Base-by-base conservation (phyloP, 2,888 invertebrate species). In the Chalcis sispes region DNA sequence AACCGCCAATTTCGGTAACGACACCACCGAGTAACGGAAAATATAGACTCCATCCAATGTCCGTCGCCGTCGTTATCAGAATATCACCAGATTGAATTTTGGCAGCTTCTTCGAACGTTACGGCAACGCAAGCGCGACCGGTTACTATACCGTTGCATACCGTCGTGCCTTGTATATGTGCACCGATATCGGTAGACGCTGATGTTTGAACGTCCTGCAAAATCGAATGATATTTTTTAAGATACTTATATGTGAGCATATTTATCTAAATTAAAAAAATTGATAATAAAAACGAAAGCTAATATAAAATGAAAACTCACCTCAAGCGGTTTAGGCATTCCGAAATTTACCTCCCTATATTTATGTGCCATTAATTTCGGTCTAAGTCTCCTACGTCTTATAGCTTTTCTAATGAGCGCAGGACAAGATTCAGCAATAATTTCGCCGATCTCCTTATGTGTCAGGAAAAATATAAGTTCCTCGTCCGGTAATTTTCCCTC, bases 1-100 rank as follows among this genome's bases (percentile, higher is more conserved):
- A 90, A 32, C 96, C 96, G 0, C 96, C 96, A 0, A 95, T 90
- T 87, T 96, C 96, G 0, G 95, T 96, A 8, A 95, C 93, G 61
- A 96, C 91, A 8, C 95, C 96, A 0, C 92, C 89, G 20, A 96
- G 86, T 61, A 95, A 90, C 0, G 95, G 95, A 87, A 96, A 96
- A 89, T 95, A 95, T 0, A 95, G 95, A 1, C 94, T 93, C 96
- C 96, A 96, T 1, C 94, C 95, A 79, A 96, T 93, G 85, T 96
- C 96, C 0, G 95, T 95, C 52, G 92, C 92, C 81, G 91, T 91
- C 0, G 95, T 95, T 80, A 96, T 92, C 79, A 96, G 89, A 78
- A 96, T 91, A 83, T 96, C 96, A 0, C 94, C 89, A 69, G 83
- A 80, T 70, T 89, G 80, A 71, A 86, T 82, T 56, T 84, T 83